phyloP scores from a whole-genome alignment of 2,113 vertebrate species.

The Vimba vimba region DNA sequence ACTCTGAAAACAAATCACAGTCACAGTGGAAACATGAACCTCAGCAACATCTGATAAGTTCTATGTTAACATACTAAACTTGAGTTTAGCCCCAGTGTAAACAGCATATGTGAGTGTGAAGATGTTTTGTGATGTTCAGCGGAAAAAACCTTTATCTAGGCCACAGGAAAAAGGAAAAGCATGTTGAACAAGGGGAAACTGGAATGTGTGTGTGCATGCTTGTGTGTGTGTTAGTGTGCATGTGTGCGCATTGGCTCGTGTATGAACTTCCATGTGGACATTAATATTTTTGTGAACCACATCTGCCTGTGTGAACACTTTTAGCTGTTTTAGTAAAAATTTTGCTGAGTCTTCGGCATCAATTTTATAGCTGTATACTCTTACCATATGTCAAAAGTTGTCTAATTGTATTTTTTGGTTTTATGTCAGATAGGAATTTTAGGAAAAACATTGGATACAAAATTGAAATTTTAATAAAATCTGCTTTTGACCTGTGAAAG shows the following conservation, averaged over 20 bases:
- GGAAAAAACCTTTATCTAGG: conserved; percentile 18
- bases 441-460: background rate
- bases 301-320: background rate
- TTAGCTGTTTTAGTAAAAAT: too few relatives aligned
- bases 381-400: background rate
- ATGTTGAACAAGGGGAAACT: background rate
- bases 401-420: background rate
- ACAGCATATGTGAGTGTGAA: background rate
- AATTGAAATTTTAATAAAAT: background rate
- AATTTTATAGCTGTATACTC: background rate
- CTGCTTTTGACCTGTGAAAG: background rate
- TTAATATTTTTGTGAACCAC: background rate
- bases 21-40: background rate
- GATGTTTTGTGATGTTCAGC: conserved; percentile 2
- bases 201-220: background rate
- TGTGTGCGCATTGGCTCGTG: background rate
- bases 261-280: background rate
- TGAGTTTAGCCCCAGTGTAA: background rate
- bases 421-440: background rate
- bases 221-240: background rate
- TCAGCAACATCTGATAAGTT: too few relatives aligned
- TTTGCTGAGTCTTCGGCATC: background rate
- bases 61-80: background rate
- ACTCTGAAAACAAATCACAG: background rate
- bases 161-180: conserved; percentile 22